Evolutionary conservation across 2,888 invertebrate species (phyloP).

Genomic region (Zhuqinia jingwanae): DNA sequence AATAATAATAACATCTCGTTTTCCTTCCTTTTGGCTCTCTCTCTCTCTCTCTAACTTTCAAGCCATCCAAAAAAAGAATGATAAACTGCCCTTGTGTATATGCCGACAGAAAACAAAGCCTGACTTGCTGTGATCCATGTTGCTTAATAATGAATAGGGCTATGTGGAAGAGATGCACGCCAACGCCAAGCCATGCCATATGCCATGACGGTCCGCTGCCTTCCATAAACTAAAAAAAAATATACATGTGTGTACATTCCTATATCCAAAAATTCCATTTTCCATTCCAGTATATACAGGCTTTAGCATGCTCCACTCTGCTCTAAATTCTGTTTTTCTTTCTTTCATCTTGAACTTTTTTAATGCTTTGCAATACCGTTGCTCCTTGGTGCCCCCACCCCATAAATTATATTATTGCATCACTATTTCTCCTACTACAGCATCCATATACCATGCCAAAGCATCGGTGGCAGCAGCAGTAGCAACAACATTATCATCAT

Average conservation of each 20-base stretch:
- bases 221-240: conserved; percentile 14
- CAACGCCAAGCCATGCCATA: conserved; percentile 30
- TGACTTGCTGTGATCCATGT: conserved; percentile 42
- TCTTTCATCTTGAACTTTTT: conserved; percentile 46
- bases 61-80: conserved; percentile 47
- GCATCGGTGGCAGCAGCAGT: neutral
- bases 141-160: conserved; percentile 40
- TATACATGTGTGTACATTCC: too few species aligned
- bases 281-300: too few species aligned
- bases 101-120: conserved; percentile 44
- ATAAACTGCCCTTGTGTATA: conserved; percentile 36
- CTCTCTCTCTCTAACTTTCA: conserved; percentile 4
- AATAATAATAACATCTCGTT: too few species aligned
- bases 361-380: conserved; percentile 51
- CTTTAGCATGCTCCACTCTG: too few species aligned
- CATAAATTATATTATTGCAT: conserved; percentile 61
- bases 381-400: conserved; percentile 55
- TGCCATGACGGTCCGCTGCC: conserved; percentile 18
- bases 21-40: neutral
- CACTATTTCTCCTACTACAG: neutral
- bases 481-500: conserved; percentile 24
- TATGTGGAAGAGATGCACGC: conserved; percentile 12
- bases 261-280: too few species aligned
- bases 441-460: too few species aligned
- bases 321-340: conserved; percentile 7